A percentile compares a stretch with the other conserved stretches of the same genome.
Conservation (phyloP, 2,888 invertebrate species). For the Ctenicera cuprea region DNA sequence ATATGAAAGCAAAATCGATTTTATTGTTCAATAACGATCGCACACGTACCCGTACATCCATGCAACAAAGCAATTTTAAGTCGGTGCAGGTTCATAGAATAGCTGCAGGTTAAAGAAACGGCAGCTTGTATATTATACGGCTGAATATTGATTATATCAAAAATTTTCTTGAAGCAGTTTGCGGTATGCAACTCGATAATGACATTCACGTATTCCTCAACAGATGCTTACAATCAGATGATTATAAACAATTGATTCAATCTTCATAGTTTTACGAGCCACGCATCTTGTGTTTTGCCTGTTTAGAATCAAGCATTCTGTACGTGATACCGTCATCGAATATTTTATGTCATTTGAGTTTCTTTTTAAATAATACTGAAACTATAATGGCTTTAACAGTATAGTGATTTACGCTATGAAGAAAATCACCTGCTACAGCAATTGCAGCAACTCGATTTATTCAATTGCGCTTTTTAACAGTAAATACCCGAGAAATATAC, state of each 20-base stretch:
- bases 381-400: too few relatives aligned
- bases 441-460: too few relatives aligned
- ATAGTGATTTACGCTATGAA: too few relatives aligned
- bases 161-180: conserved; percentile 34
- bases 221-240: conserved; percentile 47
- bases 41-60: not conserved
- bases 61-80: conserved; percentile 15
- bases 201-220: conserved; percentile 47
- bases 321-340: conserved; percentile 26
- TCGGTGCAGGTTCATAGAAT: conserved; percentile 17
- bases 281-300: conserved; percentile 31
- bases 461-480: too few relatives aligned
- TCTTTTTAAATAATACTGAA: not conserved
- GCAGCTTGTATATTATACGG: conserved; percentile 25
- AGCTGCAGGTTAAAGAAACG: conserved; percentile 20
- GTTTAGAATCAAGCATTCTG: conserved; percentile 24
- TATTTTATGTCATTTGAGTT: conserved; percentile 5
- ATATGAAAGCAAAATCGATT: conserved; percentile 26
- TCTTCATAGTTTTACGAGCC: conserved; percentile 46
- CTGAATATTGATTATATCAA: conserved; percentile 34
- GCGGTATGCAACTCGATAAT: conserved; percentile 49
- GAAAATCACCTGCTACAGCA: too few relatives aligned
- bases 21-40: conserved; percentile 25
- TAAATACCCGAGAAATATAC: too few relatives aligned
- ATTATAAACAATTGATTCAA: conserved; percentile 52